Conservation (phyloP, 2,797 vertebrate species). For the Lacerta viridis region DNA sequence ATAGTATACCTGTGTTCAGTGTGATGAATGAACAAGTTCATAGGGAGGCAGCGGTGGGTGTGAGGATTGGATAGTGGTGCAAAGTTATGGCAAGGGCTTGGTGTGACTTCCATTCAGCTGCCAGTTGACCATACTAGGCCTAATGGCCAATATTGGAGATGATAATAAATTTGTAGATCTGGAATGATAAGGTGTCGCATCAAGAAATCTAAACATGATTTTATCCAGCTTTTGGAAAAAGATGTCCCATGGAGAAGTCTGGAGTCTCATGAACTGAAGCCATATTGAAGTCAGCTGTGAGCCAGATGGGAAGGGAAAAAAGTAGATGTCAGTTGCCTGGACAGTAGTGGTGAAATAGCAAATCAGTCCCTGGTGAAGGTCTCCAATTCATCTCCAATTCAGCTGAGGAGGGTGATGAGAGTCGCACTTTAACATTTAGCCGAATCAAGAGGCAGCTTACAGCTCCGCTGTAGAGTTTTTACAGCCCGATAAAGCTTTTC, state of each 20-base stretch:
- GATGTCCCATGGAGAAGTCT: neutral
- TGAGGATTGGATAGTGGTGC: too few species aligned
- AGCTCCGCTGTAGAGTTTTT: conserved; percentile 25
- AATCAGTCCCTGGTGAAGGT: neutral
- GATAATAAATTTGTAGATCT: neutral
- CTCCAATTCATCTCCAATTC: neutral
- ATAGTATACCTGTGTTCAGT: too few species aligned
- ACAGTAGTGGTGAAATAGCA: neutral
- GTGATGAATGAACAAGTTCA: too few species aligned
- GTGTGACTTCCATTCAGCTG: too few species aligned
- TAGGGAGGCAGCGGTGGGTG: too few species aligned
- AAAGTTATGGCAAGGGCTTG: too few species aligned
- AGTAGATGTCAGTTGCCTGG: neutral
- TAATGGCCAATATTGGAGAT: neutral
- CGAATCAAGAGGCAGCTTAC: conserved; percentile 27
- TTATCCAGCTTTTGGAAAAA: neutral
- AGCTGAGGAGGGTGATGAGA: conserved; percentile 36
- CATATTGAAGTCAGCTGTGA: neutral
- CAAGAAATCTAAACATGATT: neutral
- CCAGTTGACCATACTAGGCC: neutral
- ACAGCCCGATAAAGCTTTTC: conserved; percentile 39
- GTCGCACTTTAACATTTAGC: neutral
- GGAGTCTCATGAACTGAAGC: neutral
- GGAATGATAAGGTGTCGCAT: too few species aligned
- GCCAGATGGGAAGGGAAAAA: neutral